A percentile compares a stretch with the other conserved stretches of the same genome.
phyloP scores from a whole-genome alignment of 2,888 invertebrate species.

The Sisyra nigra region DNA sequence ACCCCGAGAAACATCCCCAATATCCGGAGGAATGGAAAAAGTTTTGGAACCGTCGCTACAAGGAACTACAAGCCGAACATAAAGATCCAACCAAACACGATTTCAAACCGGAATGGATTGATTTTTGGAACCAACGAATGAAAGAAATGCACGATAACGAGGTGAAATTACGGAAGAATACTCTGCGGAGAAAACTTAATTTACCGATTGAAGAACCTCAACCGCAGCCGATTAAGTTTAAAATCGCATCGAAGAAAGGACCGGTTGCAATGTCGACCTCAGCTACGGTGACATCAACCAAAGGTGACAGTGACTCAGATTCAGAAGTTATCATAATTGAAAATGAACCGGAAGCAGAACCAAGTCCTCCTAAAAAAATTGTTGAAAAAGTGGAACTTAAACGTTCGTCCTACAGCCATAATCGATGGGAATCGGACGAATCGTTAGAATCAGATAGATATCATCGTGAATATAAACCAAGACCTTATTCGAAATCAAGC shows the following conservation, averaged over 20 bases:
- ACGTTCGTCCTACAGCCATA: constrained; percentile 22
- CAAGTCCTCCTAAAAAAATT: not conserved
- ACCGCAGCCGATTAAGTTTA: constrained; percentile 23
- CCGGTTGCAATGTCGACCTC: constrained; percentile 19
- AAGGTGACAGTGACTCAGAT: constrained; percentile 16
- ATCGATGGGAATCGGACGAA: constrained; percentile 25
- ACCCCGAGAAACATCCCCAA: constrained; percentile 75
- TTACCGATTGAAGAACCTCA: constrained; percentile 21
- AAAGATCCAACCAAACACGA: constrained; percentile 66
- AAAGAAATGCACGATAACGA: constrained; percentile 59
- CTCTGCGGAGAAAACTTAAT: constrained; percentile 41
- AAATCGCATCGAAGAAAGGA: constrained; percentile 19
- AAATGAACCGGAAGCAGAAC: constrained; percentile 15
- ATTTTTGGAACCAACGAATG: constrained; percentile 71
- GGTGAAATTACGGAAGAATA: constrained; percentile 44
- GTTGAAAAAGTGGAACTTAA: constrained; percentile 17
- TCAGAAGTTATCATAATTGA: constrained; percentile 23
- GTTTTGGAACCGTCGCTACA: constrained; percentile 73
- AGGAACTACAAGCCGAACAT: constrained; percentile 58
- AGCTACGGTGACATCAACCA: constrained; percentile 17
- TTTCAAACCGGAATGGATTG: constrained; percentile 80
- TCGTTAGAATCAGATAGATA: constrained; percentile 23
- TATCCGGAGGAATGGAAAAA: constrained; percentile 84
- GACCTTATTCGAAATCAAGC: not conserved
- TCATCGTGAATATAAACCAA: constrained; percentile 1